Percentiles rank a stretch among this genome's conserved stretches.
phyloP scores from a whole-genome alignment of 1,140 invertebrate genomes.

The Zophobas atratus region DNA sequence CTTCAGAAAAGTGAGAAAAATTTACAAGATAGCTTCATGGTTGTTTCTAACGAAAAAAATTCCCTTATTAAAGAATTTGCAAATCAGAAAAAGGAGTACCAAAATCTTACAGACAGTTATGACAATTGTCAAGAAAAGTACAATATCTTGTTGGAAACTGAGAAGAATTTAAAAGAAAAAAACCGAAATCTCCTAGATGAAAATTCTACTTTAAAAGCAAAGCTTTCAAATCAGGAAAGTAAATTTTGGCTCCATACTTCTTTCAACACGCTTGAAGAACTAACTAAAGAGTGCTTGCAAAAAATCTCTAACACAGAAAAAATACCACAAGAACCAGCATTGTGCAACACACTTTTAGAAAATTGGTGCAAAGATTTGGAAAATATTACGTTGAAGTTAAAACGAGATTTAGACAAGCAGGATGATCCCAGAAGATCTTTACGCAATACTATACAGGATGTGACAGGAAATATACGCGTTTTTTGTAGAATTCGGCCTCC shows the following conservation, averaged over 20 bases:
- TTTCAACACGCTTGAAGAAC: too few species aligned
- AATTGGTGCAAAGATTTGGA: conserved; percentile 6
- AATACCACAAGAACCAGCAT: neutral
- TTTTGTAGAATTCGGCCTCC: conserved; percentile 80
- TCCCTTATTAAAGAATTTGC: neutral
- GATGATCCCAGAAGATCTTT: conserved; percentile 67
- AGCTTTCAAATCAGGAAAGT: too few species aligned
- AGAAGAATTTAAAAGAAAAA: too few species aligned
- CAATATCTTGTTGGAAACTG: too few species aligned
- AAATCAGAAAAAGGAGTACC: conserved; percentile 14
- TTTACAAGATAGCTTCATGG: neutral
- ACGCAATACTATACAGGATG: conserved; percentile 71
- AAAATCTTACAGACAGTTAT: too few species aligned
- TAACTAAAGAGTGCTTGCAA: too few species aligned
- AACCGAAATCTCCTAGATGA: too few species aligned
- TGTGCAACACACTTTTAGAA: neutral
- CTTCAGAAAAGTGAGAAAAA: conserved; percentile 9
- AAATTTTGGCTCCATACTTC: too few species aligned
- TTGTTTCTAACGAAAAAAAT: neutral
- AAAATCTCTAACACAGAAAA: too few species aligned
- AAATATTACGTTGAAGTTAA: neutral
- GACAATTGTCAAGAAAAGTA: neutral
- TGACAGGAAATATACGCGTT: conserved; percentile 78
- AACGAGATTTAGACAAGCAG: conserved; percentile 22
- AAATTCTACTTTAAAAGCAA: too few species aligned